Evolutionary conservation across 1,140 invertebrate genomes (phyloP), one percentile per base, ranked within the genome.

Genomic region (Archegozetes longisetosus): DNA sequence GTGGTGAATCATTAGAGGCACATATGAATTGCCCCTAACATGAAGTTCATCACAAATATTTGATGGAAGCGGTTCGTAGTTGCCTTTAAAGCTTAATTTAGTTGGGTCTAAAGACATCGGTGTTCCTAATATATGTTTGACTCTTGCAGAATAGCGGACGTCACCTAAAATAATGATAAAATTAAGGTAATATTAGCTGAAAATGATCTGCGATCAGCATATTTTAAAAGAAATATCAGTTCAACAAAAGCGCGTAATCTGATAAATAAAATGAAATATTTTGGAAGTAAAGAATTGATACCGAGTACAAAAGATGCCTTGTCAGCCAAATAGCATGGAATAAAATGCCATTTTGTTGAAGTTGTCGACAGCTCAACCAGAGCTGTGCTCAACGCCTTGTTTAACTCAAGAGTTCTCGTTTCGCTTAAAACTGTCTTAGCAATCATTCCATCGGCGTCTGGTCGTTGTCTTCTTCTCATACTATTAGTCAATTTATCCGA

Each of bases 151-250:
- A 27, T 62, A 62, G 14, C 51, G 24, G 1, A 47, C 24, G 53
- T 62, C 61, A 54, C 53, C 53, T 82, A 61, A 80, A 83, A 69
- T 70, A 40, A 40, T 17, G 17, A 40, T 40, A 40, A 40, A 40
- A 9, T 9, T 9, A 40, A 40, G 17, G 6, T 40, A 40, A 17
- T 40, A 40, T 40, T 40, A 40, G 17, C 32, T 9, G 32, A 17
- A 9, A 40, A 40, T 40, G 6, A 40, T 40, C 32, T 6, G 32
- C 32, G 6, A 40, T 40, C n/a, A n/a, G n/a, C n/a, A n/a, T 40
- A 40, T 40, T 40, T 40, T 40, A 6, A 9, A 40, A 9, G 6
- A 17, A 9, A 6, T 40, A 40, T 40, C 17, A 40, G 32, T 40
- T 9, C 6, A 17, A 40, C 32, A n/a, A n/a, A n/a, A n/a, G n/a